Evolutionary conservation across 35 echinoderm and acorn worm species (phyloP), one percentile per base, ranked within the genome.

Genomic region (Lytechinus pictus): DNA sequence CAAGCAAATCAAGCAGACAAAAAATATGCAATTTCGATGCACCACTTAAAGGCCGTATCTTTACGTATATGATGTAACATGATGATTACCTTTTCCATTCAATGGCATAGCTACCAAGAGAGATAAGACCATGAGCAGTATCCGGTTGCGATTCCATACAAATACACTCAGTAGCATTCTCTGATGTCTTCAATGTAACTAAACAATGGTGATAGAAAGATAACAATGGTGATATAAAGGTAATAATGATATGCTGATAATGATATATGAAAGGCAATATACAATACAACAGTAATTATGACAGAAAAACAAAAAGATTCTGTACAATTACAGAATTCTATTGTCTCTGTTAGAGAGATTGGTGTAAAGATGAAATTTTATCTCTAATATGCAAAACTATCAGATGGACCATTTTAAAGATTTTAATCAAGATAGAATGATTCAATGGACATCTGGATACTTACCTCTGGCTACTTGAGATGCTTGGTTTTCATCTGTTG

Each of bases 11-110:
- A 44, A 44, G 2, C 0, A 44, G 33, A 44, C 33, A 0, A 44
- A 44, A 44, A 44, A 44, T 44, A 44, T 44, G 33, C 33, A 44
- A 44, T 44, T 44, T 44, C 2, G 33, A 44, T 44, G 33, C 33
- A 44, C 33, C 33, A 44, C 33, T 44, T 1, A 44, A 44, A 44
- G 33, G 33, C 33, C 2, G 0, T 44, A 44, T 44, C 33, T 58
- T 13, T 58, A 58, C 56, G 5, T 58, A 11, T 11, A 58, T 58
- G 13, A 53, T 60, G 66, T 13, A 5, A 79, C 28, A 6, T 92
- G 9, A 57, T 27, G 28, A 52, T 95, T 95, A 99, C 98, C 98
- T 97, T 94, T 95, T 99, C 98, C 98, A 99, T 94, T 97, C 96
- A 54, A 99, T 55, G 6, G 94, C 94, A 61, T 98, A 99, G 33